phyloP scores from a whole-genome alignment of 2,888 invertebrate species.

The Nephrotoma appendiculata region DNA sequence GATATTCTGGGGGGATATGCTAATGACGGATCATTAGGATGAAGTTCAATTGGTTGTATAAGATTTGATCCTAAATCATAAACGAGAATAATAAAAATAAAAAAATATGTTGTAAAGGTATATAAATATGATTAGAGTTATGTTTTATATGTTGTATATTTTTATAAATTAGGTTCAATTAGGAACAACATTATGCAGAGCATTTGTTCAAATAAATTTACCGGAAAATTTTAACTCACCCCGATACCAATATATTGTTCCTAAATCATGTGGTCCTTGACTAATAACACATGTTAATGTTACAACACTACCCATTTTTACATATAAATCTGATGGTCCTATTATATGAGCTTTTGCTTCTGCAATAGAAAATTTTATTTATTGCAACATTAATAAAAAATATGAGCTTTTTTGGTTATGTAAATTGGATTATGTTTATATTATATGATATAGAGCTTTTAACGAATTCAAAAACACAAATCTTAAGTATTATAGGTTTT shows the following conservation, averaged over 20 bases:
- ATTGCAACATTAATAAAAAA: neutral
- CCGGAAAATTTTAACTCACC: slow-evolving; percentile 24
- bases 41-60: slow-evolving; percentile 10
- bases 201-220: neutral
- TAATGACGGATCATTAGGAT: slow-evolving; percentile 12
- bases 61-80: slow-evolving; percentile 1
- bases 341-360: slow-evolving; percentile 53
- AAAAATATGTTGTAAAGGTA: neutral
- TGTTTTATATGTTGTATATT: neutral
- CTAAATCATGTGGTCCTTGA: slow-evolving; percentile 54
- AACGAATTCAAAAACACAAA: neutral
- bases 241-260: slow-evolving; percentile 56
- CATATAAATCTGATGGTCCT: slow-evolving; percentile 52
- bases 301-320: slow-evolving; percentile 58
- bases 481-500: neutral
- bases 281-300: slow-evolving; percentile 55
- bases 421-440: neutral
- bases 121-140: neutral
- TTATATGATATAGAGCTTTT: neutral
- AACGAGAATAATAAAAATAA: neutral
- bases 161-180: neutral
- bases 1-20: slow-evolving; percentile 25
- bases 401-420: neutral
- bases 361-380: slow-evolving; percentile 19
- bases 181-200: neutral